Base-by-base conservation (phyloP, 2,113 vertebrate genomes). In the Tetrax tetrax region DNA sequence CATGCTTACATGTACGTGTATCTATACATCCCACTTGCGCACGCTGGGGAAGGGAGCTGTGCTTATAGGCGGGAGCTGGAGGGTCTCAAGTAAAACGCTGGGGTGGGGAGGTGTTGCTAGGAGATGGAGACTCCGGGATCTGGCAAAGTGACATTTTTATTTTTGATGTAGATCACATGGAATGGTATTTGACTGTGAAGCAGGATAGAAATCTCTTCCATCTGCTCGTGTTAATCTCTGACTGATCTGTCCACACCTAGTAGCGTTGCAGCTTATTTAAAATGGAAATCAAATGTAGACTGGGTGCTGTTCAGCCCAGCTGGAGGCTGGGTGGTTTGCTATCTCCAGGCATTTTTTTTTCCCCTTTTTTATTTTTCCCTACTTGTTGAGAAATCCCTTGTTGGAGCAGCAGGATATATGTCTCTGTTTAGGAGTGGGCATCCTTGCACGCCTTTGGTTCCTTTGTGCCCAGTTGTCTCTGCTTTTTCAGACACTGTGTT, bases 71-170 rank as follows among this genome's bases (percentile, higher is more conserved):
- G 22, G 91, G 70, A 92, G 71, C 71, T 72, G 80, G 24, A 87
- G 89, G 76, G 87, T 63, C 68, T 89, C 1, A 1, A 68, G 92
- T 66, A 51, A 54, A 37, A 72, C 2, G 6, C 79, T 85, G 90
- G 79, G 68, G 29, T 71, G 93, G 87, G 94, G 88, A 69, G 6
- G 47, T 90, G 93, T 96, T 96, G 95, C 96, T 97, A 96, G 90
- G 95, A 95, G 93, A 97, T 93, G 92, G 78, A 91, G 75, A 70
- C 75, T 92, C 95, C 89, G 7, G 81, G 7, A 72, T 87, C 90
- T 96, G 95, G 70, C 78, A 54, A 91, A 93, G 82, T 28, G 38
- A 41, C 37, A 0, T 57, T 66, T 88, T 92, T 96, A 93, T 93
- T 95, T 95, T 85, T 88, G 92, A 78, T 81, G 43, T 50, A 50